Evolutionary conservation across 2,888 invertebrate species (phyloP), one percentile per base, ranked within the genome.

Genomic region (Axea sp.): DNA sequence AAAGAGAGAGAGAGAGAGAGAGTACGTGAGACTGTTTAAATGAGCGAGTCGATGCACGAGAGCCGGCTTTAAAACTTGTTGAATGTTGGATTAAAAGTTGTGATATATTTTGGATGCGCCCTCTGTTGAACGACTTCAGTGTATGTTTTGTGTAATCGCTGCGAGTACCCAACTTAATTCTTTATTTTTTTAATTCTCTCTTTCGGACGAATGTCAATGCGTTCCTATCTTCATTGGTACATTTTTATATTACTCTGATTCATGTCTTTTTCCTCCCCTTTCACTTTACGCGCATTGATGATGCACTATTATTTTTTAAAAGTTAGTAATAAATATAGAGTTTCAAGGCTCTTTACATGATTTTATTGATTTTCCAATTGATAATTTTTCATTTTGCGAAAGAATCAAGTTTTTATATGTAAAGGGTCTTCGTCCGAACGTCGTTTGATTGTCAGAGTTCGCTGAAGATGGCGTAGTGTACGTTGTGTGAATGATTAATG

Each of bases 31-130:
- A 64, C 35, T 47, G 28, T 15, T 39, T 9, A 43, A 15, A 49
- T 26, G 39, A 24, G 55, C 12, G 39, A 28, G 65, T 55, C 41
- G 33, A 59, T 67, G 68, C 41, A 26, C 45, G 59, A 55, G 33
- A 65, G 69, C 57, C 68, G 62, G 64, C 62, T 73, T 60, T 45
- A 68, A n/a, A 68, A 60, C 12, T 68, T 60, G 59, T 73, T 73
- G 73, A 41, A 68, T 73, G 73, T 43, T 55, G 47, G 57, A 68
- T 57, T 47, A 74, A 57, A 57, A 69, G 69, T 53, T 69, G 74
- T 74, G 74, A 74, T 74, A 68, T 68, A 69, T 68, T 68, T 55
- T 67, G 57, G 35, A 72, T 72, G 71, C 62, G 33, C 68, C 64
- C 51, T 74, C 51, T 62, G 64, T 59, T 64, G 59, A 65, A 45